These are phyloP conservation scores for Lasioglossum baleicum DNA, from an alignment of 1,140 invertebrate genomes.

Conservation along the genomic window DNA sequence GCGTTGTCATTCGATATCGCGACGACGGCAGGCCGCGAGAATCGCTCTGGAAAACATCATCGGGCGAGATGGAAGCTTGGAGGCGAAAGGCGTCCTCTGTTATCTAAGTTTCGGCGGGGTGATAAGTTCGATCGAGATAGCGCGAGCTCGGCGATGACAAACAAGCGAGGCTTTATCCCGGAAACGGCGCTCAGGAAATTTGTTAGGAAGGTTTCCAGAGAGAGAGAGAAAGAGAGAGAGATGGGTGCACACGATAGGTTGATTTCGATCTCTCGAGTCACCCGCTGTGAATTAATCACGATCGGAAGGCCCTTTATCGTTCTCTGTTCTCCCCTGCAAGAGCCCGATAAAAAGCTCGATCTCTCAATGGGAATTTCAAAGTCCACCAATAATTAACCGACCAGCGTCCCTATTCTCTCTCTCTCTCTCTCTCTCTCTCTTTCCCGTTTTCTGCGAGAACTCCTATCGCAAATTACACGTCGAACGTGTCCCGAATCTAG, in stretches of 20 bases:
- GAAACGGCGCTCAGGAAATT: background rate
- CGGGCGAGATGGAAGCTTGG: too few relatives aligned
- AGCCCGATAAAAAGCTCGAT: constrained; percentile 37
- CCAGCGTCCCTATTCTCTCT: background rate
- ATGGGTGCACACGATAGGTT: background rate
- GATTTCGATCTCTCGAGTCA: constrained; percentile 7
- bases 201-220: background rate
- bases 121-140: constrained; percentile 61
- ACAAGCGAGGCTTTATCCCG: constrained; percentile 35
- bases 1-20: too few relatives aligned
- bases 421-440: background rate
- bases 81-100: too few relatives aligned
- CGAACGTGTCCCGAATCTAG: constrained; percentile 44
- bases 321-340: constrained; percentile 19
- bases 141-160: constrained; percentile 26
- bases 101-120: constrained; percentile 2
- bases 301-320: constrained; percentile 28
- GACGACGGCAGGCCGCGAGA: too few relatives aligned
- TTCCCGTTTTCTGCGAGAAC: background rate
- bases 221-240: too few relatives aligned
- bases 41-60: too few relatives aligned
- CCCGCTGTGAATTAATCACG: constrained; percentile 21
- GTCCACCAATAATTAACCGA: constrained; percentile 41
- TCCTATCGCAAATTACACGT: constrained; percentile 35
- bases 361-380: constrained; percentile 48